phyloP scores from a whole-genome alignment of 2,797 vertebrate genomes.

The Ctenopoma multispine region DNA sequence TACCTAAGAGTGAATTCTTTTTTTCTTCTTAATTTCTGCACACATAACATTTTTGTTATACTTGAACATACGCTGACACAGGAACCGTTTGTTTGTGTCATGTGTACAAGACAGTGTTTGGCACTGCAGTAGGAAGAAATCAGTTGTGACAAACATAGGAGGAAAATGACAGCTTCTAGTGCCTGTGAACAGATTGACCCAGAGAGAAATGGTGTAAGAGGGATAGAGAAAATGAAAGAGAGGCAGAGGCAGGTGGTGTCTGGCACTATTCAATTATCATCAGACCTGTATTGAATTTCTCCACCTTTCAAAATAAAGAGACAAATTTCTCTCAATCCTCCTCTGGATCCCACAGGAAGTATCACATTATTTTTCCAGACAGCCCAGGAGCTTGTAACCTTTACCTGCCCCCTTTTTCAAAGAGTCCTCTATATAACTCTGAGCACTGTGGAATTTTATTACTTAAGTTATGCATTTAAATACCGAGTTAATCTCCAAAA shows the following conservation, averaged over 20 bases:
- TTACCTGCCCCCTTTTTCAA: constrained; percentile 62
- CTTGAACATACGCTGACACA: constrained; percentile 34
- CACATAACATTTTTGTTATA: constrained; percentile 18
- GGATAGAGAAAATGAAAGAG: constrained; percentile 67
- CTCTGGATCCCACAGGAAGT: constrained; percentile 72
- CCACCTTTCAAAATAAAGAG: constrained; percentile 80
- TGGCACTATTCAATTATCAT: constrained; percentile 82
- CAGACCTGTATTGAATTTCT: constrained; percentile 76
- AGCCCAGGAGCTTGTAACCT: constrained; percentile 66
- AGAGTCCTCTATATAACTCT: constrained; percentile 63
- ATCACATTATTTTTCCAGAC: constrained; percentile 68
- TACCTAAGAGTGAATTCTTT: constrained; percentile 9
- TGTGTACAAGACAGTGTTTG: constrained; percentile 14
- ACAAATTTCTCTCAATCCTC: constrained; percentile 73
- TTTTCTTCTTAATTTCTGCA: constrained; percentile 23
- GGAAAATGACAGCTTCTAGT: constrained; percentile 61
- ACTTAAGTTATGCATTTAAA: constrained; percentile 81
- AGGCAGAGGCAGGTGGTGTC: constrained; percentile 77
- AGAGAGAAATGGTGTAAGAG: constrained; percentile 67
- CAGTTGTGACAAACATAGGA: constrained; percentile 68
- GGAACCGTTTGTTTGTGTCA: constrained; percentile 39
- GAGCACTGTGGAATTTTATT: constrained; percentile 81
- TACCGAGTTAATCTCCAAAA: constrained; percentile 67
- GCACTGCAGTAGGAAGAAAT: constrained; percentile 41
- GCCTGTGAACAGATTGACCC: constrained; percentile 65